These are phyloP conservation scores for Bombus confusus DNA, from an alignment of 1,140 invertebrate species.

Conservation along the genomic window DNA sequence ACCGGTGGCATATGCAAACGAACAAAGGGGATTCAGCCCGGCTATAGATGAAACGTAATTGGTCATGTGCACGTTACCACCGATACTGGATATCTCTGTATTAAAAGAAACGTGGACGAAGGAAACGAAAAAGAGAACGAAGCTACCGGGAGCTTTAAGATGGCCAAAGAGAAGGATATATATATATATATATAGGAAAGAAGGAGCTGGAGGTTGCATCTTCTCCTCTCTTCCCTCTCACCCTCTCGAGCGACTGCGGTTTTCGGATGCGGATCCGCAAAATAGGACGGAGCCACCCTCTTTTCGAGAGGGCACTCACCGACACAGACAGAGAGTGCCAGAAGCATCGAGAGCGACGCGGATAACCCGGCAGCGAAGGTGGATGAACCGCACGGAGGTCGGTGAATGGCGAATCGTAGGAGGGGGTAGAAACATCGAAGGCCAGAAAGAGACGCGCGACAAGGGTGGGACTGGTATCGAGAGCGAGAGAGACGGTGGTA, in stretches of 20 bases:
- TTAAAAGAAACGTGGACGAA: too few species aligned
- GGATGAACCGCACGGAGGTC: slow-evolving; percentile 54
- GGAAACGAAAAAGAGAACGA: too few species aligned
- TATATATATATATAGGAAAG: neutral
- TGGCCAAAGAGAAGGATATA: too few species aligned
- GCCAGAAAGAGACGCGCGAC: slow-evolving; percentile 50
- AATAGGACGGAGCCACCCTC: slow-evolving; percentile 62
- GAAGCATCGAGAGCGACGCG: neutral
- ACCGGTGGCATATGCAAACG: slow-evolving; percentile 9
- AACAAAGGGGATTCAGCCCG: neutral
- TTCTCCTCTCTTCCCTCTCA: neutral
- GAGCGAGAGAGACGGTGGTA: neutral
- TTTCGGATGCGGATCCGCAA: slow-evolving; percentile 66
- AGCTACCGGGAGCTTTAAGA: too few species aligned
- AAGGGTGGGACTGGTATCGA: neutral
- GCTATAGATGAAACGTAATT: too few species aligned
- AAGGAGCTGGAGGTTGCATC: neutral
- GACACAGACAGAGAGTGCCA: slow-evolving; percentile 5
- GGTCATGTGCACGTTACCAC: too few species aligned
- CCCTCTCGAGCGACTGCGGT: slow-evolving; percentile 59
- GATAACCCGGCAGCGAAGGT: slow-evolving; percentile 27
- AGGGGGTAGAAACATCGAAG: slow-evolving; percentile 60
- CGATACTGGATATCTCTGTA: too few species aligned
- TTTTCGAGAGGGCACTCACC: slow-evolving; percentile 50
- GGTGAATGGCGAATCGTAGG: slow-evolving; percentile 37